A percentile compares a stretch with the other conserved stretches of the same genome.
Evolutionary conservation across 53 echinoderm and acorn worm species (phyloP).

Genomic region (Crossaster papposus): DNA sequence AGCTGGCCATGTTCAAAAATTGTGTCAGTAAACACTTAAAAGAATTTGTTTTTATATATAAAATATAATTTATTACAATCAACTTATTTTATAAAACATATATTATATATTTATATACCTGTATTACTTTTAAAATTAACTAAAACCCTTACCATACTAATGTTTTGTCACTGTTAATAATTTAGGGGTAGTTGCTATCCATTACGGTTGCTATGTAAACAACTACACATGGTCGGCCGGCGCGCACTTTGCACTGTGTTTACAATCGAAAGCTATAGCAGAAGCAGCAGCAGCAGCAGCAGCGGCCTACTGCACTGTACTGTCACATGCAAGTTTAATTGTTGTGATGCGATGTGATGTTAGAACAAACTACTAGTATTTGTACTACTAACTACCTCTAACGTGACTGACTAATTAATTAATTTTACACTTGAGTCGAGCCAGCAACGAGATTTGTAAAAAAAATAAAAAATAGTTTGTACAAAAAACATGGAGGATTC

Average conservation of each 20-base stretch:
- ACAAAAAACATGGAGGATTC: not conserved
- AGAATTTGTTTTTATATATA: not conserved
- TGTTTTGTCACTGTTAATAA: no score
- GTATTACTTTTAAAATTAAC: not conserved
- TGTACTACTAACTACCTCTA: no score
- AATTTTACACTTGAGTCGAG: not conserved
- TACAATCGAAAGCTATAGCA: no score
- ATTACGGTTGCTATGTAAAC: constrained; percentile 45
- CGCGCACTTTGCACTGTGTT: no score
- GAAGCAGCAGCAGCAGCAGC: no score
- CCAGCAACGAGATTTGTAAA: no score
- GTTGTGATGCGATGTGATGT: no score
- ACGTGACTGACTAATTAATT: not conserved
- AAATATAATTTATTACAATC: not conserved
- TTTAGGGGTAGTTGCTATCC: no score
- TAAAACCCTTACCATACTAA: not conserved
- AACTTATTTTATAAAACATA: not conserved
- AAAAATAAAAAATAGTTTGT: not conserved
- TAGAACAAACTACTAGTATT: no score
- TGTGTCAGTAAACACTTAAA: not conserved
- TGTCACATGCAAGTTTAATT: no score
- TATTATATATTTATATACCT: not conserved
- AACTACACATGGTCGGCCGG: constrained; percentile 9
- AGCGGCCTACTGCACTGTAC: no score
- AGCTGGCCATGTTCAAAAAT: not conserved